Percentiles rank a stretch among this genome's conserved stretches.
Evolutionary conservation across 2,888 invertebrate genomes (phyloP).

Genomic region (Polia nebulosa): DNA sequence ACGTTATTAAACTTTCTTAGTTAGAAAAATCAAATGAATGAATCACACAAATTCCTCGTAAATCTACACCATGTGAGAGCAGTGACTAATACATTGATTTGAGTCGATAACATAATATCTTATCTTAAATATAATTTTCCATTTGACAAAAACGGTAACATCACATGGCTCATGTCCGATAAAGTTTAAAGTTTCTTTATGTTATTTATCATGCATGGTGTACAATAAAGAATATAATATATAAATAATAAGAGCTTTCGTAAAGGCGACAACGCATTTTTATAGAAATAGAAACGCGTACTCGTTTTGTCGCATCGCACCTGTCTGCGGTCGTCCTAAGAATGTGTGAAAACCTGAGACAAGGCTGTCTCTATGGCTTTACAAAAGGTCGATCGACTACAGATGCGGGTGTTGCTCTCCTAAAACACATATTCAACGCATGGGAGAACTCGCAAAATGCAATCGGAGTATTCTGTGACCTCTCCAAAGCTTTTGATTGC

Average conservation of each 20-base stretch:
- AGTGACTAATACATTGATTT: constrained; percentile 31
- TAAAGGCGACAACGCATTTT: not conserved
- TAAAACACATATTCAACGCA: too few species aligned
- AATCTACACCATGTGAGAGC: not conserved
- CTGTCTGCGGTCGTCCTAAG: not conserved
- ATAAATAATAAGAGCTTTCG: not conserved
- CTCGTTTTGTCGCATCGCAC: not conserved
- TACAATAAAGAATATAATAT: too few species aligned
- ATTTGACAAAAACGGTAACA: not conserved
- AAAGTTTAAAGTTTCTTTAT: too few species aligned
- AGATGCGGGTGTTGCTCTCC: too few species aligned
- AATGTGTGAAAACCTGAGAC: not conserved
- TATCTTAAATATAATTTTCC: constrained; percentile 4
- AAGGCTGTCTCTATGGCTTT: not conserved
- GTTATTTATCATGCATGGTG: too few species aligned
- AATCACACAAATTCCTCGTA: not conserved
- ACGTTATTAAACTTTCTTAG: not conserved
- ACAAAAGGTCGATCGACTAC: too few species aligned
- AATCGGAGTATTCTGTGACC: too few species aligned
- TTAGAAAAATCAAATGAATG: not conserved
- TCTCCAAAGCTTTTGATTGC: too few species aligned
- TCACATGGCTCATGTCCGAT: not conserved
- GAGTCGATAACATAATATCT: constrained; percentile 8
- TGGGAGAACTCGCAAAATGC: too few species aligned
- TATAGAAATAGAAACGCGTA: not conserved